These are phyloP conservation scores for Microchrysa polita DNA, from an alignment of 2,888 invertebrate species.

Conservation along the genomic window DNA sequence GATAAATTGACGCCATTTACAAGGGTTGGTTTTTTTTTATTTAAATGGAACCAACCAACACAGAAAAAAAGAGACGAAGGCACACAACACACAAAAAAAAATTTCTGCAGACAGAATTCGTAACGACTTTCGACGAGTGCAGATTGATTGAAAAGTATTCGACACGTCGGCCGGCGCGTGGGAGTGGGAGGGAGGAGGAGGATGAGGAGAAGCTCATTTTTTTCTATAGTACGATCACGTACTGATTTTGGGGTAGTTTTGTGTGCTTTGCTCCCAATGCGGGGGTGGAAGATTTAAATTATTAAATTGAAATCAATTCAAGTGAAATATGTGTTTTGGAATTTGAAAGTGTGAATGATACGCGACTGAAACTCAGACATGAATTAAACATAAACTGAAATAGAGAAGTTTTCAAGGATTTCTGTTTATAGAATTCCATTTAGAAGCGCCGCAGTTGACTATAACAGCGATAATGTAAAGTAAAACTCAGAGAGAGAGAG, in stretches of 20 bases:
- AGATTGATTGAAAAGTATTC: constrained; percentile 11
- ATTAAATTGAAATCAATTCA: constrained; percentile 2
- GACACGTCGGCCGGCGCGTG: too few relatives aligned
- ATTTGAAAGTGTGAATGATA: too few relatives aligned
- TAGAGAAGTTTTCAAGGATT: too few relatives aligned
- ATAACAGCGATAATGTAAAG: too few relatives aligned
- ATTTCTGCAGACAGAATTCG: not conserved
- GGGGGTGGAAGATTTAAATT: too few relatives aligned
- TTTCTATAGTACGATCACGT: constrained; percentile 6
- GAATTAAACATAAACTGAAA: too few relatives aligned
- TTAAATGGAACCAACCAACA: constrained; percentile 1
- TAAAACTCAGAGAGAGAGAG: too few relatives aligned
- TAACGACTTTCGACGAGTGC: not conserved
- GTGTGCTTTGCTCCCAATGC: not conserved
- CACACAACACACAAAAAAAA: not conserved
- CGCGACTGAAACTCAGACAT: too few relatives aligned
- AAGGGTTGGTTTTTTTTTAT: constrained; percentile 10
- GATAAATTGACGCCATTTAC: constrained; percentile 22
- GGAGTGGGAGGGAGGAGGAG: too few relatives aligned
- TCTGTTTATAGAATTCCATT: too few relatives aligned
- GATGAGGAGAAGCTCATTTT: not conserved
- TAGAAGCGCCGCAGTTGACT: too few relatives aligned
- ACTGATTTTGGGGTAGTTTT: constrained; percentile 2
- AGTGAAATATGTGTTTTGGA: not conserved
- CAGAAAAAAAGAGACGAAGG: too few relatives aligned